Base-by-base conservation (phyloP, 2,113 vertebrate species). In the Centropristis striata region DNA sequence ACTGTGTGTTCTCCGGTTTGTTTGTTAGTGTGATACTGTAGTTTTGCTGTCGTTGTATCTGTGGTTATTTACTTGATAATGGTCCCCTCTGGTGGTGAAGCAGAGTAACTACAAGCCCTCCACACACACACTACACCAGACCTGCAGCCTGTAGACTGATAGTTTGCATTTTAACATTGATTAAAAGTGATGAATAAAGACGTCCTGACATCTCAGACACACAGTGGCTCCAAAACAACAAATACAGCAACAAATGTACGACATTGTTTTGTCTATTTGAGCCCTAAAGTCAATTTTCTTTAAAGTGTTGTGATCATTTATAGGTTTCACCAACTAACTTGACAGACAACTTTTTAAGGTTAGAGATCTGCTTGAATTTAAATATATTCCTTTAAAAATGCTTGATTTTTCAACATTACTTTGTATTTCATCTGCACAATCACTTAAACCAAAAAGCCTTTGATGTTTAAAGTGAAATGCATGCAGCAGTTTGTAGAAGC, bases 41-140 rank as follows among this genome's bases (percentile, higher is more conserved):
- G 28, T 60, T 1, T 66, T 76, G 14, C 61, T 73, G 25, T 68
- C n/a, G n/a, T 79, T 50, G 15, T 67, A 2, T 77, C 64, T 88
- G 86, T 92, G 85, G 78, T 81, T 61, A 59, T 89, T 86, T 10
- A 54, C 75, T 86, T 92, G 90, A 89, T 91, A 89, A 89, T 61
- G 70, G 84, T 73, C 12, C 91, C 91, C 88, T 91, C 90, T 92
- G 73, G 85, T 91, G 91, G 84, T 80, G 39, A 78, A 42, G 16
- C 18, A n/a, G 21, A 55, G 86, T 27, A 71, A 80, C 78, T 86
- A 44, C 88, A 86, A 20, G 55, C 1, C 8, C 20, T 2, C 36
- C 25, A 14, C 44, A 66, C 59, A 59, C 55, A 55, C 53, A 55
- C 53, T 16, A 42, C 23, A n/a, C 13, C 42, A 44, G 4, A 65